Base-by-base conservation (phyloP, 2,797 vertebrate genomes). In the Mormyrops boulengeri region DNA sequence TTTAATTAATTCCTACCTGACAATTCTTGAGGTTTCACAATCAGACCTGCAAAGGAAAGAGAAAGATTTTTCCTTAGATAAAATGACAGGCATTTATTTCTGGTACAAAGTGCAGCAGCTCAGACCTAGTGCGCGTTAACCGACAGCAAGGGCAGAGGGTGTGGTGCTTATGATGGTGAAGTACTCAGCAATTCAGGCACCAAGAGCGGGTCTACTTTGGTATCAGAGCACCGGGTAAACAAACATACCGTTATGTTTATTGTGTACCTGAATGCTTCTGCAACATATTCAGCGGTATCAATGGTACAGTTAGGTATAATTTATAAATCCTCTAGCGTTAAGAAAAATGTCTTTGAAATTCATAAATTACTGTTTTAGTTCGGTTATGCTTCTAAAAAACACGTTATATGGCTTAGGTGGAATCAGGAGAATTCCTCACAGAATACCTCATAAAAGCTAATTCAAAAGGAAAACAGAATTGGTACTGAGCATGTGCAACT, bases 11-110 rank as follows among this genome's bases (percentile, higher is more conserved):
- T 0, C 95, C 30, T 96, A 97, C 97, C 97, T 97, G 95, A 97
- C 90, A 77, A 96, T 96, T 93, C 93, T 95, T 88, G 96, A 95
- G 77, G 94, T 90, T 89, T 97, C 96, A 77, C 93, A 96, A 92
- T 97, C 97, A 91, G 95, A 96, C 94, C 97, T 97, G 95, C 30
- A 96, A 96, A 73, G 88, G 1, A 94, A 88, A 96, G 3, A 93
- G 11, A 91, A 90, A 86, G 88, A 0, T 85, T 50, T 47, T 85
- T 49, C 82, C 82, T 85, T n/a, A 85, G 19, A 47, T 26, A 85
- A 85, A 44, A 50, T 73, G 41, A 85, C 82, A 50, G n/a, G n/a
- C 41, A 85, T 41, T 9, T 50, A 49, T n/a, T 22, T 22, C 9
- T 49, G 47, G 22, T 44, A 85, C 7, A 4, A 49, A 50, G 82